Conservation (phyloP, 1,140 invertebrate species). For the Lutraria rhynchaena region DNA sequence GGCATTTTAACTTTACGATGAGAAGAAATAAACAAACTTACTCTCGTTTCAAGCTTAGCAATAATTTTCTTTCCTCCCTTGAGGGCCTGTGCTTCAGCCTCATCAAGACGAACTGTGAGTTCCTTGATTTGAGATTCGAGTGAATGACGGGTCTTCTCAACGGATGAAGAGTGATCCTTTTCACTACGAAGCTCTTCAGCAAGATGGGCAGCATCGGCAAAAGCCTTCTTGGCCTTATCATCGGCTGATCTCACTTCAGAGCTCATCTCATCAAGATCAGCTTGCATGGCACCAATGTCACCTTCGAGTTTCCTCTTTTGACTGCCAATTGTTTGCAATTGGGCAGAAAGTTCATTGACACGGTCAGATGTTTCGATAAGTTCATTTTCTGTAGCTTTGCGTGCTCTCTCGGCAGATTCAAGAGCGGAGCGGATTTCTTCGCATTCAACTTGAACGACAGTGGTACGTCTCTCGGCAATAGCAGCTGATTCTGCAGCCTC, state of each 20-base stretch:
- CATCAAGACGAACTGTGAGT: conserved; percentile 95
- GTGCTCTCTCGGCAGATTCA: conserved; percentile 97
- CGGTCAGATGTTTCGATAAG: conserved; percentile 98
- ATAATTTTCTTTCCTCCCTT: conserved; percentile 96
- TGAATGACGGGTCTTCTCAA: conserved; percentile 98
- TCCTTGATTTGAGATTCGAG: conserved; percentile 99
- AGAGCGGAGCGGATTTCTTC: conserved; percentile 97
- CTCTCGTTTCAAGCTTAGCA: conserved; percentile 84
- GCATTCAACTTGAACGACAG: conserved; percentile 96
- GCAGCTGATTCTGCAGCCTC: conserved; percentile 97
- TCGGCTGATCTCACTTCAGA: conserved; percentile 79
- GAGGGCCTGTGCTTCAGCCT: conserved; percentile 97
- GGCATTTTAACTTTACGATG: too few relatives aligned
- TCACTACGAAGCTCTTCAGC: conserved; percentile 99
- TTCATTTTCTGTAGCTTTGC: conserved; percentile 98
- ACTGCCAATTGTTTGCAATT: conserved; percentile 94
- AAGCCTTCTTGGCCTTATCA: conserved; percentile 88
- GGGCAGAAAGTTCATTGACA: conserved; percentile 96
- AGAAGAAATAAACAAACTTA: conserved; percentile 89
- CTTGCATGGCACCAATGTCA: conserved; percentile 97
- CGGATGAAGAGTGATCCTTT: conserved; percentile 98
- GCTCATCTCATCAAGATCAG: conserved; percentile 82
- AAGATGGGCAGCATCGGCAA: conserved; percentile 98
- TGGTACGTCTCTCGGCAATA: conserved; percentile 97
- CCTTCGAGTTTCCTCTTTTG: conserved; percentile 99